phyloP scores from a whole-genome alignment of 1,140 invertebrate species.

The Melitaea cinxia region DNA sequence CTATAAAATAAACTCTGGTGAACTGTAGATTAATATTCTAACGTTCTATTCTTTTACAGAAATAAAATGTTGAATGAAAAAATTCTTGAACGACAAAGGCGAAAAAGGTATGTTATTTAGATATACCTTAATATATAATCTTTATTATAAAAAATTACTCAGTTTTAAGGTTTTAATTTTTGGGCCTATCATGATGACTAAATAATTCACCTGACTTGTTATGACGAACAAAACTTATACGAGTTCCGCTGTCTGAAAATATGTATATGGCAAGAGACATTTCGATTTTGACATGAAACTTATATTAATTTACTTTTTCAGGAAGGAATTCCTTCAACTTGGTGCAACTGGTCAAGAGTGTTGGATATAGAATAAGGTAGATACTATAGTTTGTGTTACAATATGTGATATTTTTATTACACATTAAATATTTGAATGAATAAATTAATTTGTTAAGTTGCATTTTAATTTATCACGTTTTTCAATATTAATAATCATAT shows the following conservation, averaged over 20 bases:
- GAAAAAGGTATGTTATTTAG: background rate
- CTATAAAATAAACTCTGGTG: background rate
- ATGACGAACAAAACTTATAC: conserved; percentile 15
- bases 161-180: background rate
- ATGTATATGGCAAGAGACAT: background rate
- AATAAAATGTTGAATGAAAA: background rate
- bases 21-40: background rate
- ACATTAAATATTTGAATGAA: too few species aligned
- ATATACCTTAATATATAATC: too few species aligned
- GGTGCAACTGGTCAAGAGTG: too few species aligned
- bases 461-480: too few species aligned
- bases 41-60: background rate
- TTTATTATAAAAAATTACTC: background rate
- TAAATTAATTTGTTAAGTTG: background rate
- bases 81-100: background rate
- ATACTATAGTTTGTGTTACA: too few species aligned
- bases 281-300: background rate
- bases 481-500: too few species aligned
- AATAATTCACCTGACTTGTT: conserved; percentile 17
- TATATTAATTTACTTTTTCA: background rate
- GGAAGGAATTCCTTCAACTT: too few species aligned
- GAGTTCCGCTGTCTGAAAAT: conserved; percentile 14
- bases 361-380: too few species aligned
- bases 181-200: conserved; percentile 4
- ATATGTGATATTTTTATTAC: too few species aligned